Conservation (phyloP, 2,113 vertebrate genomes). For the Chrysochloris asiatica region DNA sequence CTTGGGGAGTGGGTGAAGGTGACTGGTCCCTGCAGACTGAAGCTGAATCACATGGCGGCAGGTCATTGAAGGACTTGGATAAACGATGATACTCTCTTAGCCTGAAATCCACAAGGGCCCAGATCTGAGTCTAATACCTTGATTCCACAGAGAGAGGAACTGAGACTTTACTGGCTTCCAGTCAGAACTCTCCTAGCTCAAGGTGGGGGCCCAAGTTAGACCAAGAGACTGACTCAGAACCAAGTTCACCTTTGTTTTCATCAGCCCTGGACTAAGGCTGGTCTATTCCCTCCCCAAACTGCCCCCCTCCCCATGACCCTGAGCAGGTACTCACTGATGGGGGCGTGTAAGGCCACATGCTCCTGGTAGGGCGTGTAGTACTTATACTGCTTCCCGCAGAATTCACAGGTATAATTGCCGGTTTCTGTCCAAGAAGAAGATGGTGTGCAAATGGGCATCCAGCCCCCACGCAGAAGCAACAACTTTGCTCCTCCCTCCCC, state of each 20-base stretch:
- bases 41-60: background rate
- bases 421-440: conserved; percentile 88
- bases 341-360: conserved; percentile 97
- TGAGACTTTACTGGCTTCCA: background rate
- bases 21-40: background rate
- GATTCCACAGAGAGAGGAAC: fast-evolving
- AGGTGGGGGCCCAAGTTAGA: background rate
- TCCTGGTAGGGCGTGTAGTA: conserved; percentile 99
- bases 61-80: background rate
- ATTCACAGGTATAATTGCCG: conserved; percentile 97
- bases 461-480: background rate
- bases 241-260: background rate
- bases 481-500: background rate
- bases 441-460: conserved; percentile 21
- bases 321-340: conserved; percentile 91
- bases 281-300: background rate
- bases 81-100: background rate
- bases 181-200: background rate
- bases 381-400: conserved; percentile 99
- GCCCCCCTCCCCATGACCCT: fast-evolving
- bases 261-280: no score
- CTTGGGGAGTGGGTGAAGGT: background rate
- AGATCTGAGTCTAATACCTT: background rate
- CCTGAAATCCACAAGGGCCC: background rate
- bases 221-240: no score